Conservation (phyloP, 2,113 vertebrate species). For the Dipodomys stephensi region DNA sequence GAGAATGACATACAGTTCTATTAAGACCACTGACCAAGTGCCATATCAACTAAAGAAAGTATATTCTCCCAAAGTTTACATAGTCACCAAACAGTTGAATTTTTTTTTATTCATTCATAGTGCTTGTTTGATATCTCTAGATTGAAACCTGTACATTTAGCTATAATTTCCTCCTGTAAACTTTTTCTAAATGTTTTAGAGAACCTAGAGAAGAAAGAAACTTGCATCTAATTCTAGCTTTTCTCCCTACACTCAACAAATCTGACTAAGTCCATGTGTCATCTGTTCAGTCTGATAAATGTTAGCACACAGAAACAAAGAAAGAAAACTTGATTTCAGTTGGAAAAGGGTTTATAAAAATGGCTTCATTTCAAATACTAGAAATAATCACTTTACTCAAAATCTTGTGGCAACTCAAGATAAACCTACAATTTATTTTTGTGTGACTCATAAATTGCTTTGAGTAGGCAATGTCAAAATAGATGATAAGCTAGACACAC, state of each 20-base stretch:
- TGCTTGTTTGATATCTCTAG: neutral
- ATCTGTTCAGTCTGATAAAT: neutral
- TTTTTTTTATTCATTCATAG: neutral
- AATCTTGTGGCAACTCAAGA: neutral
- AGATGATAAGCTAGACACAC: too few relatives aligned
- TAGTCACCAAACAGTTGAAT: neutral
- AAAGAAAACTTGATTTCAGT: neutral
- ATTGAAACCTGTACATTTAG: neutral
- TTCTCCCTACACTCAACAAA: neutral
- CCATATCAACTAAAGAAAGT: neutral
- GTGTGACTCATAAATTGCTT: neutral
- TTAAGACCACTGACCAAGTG: too few relatives aligned
- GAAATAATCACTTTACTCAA: neutral
- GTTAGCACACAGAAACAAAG: neutral
- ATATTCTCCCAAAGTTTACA: neutral
- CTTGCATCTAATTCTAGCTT: neutral
- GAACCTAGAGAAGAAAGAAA: neutral
- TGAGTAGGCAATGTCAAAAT: neutral
- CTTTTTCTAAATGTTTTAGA: neutral
- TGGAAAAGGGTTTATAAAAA: neutral
- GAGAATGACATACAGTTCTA: neutral
- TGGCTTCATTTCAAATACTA: neutral
- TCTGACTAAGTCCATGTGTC: neutral
- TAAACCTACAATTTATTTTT: neutral
- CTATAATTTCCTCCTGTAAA: neutral